Evolutionary conservation across 1,140 invertebrate genomes (phyloP).

Genomic region (Teleopsis dalmanni): DNA sequence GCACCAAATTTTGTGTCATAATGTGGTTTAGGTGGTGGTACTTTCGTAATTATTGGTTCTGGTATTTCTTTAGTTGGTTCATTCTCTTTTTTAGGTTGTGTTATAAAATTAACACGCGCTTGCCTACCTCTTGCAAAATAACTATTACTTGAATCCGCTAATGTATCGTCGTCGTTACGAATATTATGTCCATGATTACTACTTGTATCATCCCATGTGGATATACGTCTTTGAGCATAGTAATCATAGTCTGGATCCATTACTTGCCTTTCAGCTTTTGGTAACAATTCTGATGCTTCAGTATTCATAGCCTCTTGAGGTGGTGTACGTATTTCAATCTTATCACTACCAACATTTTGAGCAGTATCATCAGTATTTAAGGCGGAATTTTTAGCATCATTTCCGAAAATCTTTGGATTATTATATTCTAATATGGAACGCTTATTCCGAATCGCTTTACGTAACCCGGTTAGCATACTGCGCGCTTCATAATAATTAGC

Average conservation of each 20-base stretch:
- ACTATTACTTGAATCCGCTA: conserved; percentile 15
- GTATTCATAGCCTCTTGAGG: not conserved
- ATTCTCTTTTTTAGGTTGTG: conserved; percentile 15
- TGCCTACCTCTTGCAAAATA: conserved; percentile 15
- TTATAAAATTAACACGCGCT: conserved; percentile 23
- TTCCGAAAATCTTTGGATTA: conserved; percentile 8
- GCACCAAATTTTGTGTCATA: conserved; percentile 5
- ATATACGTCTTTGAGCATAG: conserved; percentile 10
- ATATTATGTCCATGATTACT: not conserved
- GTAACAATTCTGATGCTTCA: conserved; percentile 2
- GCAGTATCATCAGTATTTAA: conserved; percentile 1
- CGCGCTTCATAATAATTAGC: conserved; percentile 16
- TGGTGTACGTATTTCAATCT: conserved; percentile 7
- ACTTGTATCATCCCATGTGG: conserved; percentile 7
- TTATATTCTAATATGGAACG: conserved; percentile 15
- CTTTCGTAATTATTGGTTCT: conserved; percentile 12
- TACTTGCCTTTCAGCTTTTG: conserved; percentile 16
- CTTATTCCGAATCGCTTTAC: conserved; percentile 16
- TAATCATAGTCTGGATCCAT: conserved; percentile 18
- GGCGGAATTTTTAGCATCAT: not conserved
- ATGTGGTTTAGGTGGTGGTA: conserved; percentile 3
- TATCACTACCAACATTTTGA: conserved; percentile 10
- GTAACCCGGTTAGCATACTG: conserved; percentile 8
- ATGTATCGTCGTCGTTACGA: conserved; percentile 12
- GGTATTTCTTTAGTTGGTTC: conserved; percentile 9